Percentiles rank a stretch among this genome's conserved stretches.
Evolutionary conservation across 2,113 vertebrate species (phyloP).

Genomic region (Asarcornis scutulata): DNA sequence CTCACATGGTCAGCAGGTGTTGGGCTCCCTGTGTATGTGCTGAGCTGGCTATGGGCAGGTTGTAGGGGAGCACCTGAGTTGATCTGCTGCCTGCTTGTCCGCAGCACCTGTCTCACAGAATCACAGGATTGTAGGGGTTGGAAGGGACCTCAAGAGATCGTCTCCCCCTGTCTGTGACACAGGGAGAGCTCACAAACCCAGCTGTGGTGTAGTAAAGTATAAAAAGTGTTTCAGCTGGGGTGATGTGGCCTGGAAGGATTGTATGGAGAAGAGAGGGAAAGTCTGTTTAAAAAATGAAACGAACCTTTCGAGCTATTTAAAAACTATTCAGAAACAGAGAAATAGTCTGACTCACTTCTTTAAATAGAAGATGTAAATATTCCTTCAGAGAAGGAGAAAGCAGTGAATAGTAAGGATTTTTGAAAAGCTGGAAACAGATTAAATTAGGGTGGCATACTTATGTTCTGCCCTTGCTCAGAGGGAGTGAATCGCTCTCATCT

Average conservation of each 20-base stretch:
- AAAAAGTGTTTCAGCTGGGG: neutral
- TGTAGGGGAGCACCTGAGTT: neutral
- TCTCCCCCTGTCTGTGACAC: neutral
- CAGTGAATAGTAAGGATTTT: neutral
- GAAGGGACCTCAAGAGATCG: no score
- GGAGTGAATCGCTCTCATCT: neutral
- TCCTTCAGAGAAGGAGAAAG: neutral
- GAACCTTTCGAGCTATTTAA: neutral
- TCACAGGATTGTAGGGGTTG: no score
- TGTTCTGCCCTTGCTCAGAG: neutral
- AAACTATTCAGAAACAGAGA: neutral
- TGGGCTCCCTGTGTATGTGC: neutral
- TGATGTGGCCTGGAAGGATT: neutral
- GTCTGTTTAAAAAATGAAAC: neutral
- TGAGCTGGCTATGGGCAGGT: neutral
- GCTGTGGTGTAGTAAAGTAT: neutral
- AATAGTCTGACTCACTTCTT: neutral
- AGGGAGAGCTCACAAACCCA: neutral
- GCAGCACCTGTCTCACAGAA: fast-evolving
- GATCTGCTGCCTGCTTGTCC: neutral
- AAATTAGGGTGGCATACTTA: neutral
- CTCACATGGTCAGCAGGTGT: neutral
- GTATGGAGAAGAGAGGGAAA: neutral
- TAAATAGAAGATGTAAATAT: neutral
- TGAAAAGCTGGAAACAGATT: neutral